Conservation (phyloP, 2,888 invertebrate species). For the Brenthis daphne region DNA sequence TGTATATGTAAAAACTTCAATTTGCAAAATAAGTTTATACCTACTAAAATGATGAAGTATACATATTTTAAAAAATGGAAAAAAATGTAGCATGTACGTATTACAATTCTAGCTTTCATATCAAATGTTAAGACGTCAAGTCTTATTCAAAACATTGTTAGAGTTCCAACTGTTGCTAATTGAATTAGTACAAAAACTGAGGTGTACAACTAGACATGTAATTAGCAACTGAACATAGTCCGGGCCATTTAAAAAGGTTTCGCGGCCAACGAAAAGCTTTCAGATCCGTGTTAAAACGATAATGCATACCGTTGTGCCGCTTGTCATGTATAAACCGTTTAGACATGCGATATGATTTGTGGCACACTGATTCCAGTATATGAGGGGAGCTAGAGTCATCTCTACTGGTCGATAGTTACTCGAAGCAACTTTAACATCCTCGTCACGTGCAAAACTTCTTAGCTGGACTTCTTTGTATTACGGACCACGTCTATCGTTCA, state of each 20-base stretch:
- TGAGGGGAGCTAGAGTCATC: slow-evolving; percentile 17
- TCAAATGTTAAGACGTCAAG: slow-evolving; percentile 3
- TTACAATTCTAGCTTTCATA: background rate
- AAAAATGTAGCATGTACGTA: background rate
- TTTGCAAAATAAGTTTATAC: background rate
- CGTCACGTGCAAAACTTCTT: slow-evolving; percentile 58
- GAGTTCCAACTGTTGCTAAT: slow-evolving; percentile 44
- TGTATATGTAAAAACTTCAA: background rate
- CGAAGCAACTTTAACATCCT: slow-evolving; percentile 45
- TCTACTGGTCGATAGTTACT: slow-evolving; percentile 19
- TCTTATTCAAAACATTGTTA: slow-evolving; percentile 20
- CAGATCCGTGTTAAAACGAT: slow-evolving; percentile 61
- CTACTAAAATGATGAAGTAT: too few species aligned
- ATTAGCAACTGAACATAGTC: slow-evolving; percentile 47
- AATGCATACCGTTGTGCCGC: slow-evolving; percentile 45
- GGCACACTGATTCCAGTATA: slow-evolving; percentile 36
- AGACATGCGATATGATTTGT: slow-evolving; percentile 45
- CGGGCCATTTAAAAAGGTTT: slow-evolving; percentile 47
- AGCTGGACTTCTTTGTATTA: slow-evolving; percentile 64
- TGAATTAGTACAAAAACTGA: slow-evolving; percentile 49
- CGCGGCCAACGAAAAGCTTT: slow-evolving; percentile 51
- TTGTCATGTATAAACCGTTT: slow-evolving; percentile 44
- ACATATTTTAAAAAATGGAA: too few species aligned
- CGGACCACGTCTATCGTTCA: slow-evolving; percentile 47
- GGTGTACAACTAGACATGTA: slow-evolving; percentile 47